These are phyloP conservation scores for Eristalis tenax DNA, from an alignment of 2,888 invertebrate genomes.

Conservation along the genomic window DNA sequence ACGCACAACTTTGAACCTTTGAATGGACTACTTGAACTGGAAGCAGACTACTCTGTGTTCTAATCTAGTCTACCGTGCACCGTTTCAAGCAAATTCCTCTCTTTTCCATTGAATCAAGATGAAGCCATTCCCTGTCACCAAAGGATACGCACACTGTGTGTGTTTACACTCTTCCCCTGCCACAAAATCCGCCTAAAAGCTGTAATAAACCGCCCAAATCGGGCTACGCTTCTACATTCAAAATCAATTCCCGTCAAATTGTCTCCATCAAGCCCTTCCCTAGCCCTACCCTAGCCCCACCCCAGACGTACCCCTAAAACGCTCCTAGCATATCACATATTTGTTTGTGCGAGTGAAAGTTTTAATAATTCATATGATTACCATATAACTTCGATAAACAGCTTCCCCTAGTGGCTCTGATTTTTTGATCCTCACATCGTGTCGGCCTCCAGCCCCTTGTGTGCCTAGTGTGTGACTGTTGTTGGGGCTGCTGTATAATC, in stretches of 20 bases:
- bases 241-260: not conserved
- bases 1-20: not conserved
- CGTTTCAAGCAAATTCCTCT: too few relatives aligned
- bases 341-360: conserved; percentile 12
- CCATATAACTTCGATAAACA: conserved; percentile 28
- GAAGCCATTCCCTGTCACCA: too few relatives aligned
- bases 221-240: not conserved
- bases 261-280: not conserved
- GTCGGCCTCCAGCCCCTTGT: not conserved
- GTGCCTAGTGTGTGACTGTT: not conserved
- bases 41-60: too few relatives aligned
- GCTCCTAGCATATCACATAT: conserved; percentile 7
- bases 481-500: not conserved
- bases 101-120: too few relatives aligned
- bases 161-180: not conserved
- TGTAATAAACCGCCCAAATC: not conserved
- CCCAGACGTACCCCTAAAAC: not conserved
- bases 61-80: too few relatives aligned
- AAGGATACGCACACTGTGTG: too few relatives aligned
- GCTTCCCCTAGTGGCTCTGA: not conserved
- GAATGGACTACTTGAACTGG: not conserved
- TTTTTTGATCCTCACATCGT: not conserved
- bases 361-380: conserved; percentile 39
- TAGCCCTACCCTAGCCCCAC: not conserved
- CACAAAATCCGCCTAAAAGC: too few relatives aligned